phyloP scores from a whole-genome alignment of 1,140 invertebrate genomes.

The Solen grandis region DNA sequence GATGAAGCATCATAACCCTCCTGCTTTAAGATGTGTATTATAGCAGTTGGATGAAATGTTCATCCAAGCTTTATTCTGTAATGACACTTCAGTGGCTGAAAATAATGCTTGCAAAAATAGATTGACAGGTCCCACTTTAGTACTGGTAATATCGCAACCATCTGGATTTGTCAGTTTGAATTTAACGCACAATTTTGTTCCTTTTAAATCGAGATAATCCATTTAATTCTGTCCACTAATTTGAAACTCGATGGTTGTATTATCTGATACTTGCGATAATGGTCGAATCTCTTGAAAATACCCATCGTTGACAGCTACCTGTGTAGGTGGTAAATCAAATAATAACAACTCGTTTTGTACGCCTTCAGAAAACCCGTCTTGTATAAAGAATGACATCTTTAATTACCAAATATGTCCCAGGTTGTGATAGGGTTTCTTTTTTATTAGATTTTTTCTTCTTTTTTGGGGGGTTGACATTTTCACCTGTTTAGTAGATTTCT shows the following conservation, averaged over 20 bases:
- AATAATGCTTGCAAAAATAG: constrained; percentile 54
- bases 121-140: constrained; percentile 54
- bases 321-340: neutral
- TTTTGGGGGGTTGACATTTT: no score
- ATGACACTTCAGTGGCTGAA: constrained; percentile 51
- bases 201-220: constrained; percentile 59
- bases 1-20: constrained; percentile 21
- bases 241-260: constrained; percentile 50
- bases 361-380: neutral
- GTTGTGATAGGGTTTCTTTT: no score
- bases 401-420: no score
- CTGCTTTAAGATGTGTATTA: constrained; percentile 19
- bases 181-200: constrained; percentile 44
- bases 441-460: no score
- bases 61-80: constrained; percentile 52
- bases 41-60: constrained; percentile 35
- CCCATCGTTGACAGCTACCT: constrained; percentile 8
- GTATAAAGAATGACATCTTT: neutral
- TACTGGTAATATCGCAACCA: neutral
- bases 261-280: constrained; percentile 48
- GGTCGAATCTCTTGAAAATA: constrained; percentile 56
- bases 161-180: constrained; percentile 53
- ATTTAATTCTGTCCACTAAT: constrained; percentile 59
- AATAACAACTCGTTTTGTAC: neutral
- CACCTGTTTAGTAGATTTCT: no score